Conservation (phyloP, 2,113 vertebrate species). For the Amblyornis subalaris region DNA sequence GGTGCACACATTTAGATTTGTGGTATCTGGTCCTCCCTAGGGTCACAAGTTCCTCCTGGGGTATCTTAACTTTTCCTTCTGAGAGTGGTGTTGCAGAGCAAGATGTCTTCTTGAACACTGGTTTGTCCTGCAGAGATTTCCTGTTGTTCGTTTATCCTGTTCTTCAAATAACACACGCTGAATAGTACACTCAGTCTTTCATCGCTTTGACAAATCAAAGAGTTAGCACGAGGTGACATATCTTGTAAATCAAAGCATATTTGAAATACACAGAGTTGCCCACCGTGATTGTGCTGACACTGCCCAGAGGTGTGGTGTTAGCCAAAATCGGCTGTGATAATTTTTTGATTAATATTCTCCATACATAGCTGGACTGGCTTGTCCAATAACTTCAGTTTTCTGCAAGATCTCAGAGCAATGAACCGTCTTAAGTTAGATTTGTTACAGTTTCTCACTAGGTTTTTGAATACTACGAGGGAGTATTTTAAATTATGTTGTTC, state of each 20-base stretch:
- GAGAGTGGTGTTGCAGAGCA: background rate
- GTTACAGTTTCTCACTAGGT: background rate
- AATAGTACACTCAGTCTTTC: background rate
- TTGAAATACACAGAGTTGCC: background rate
- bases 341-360: background rate
- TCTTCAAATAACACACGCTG: background rate
- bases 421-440: background rate
- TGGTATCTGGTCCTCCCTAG: background rate
- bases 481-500: background rate
- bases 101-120: background rate
- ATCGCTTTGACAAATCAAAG: background rate
- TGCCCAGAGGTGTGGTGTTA: background rate
- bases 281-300: background rate
- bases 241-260: background rate
- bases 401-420: background rate
- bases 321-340: background rate
- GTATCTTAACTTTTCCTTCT: background rate
- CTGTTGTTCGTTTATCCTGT: background rate
- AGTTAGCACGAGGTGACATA: background rate
- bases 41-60: background rate
- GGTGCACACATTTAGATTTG: background rate
- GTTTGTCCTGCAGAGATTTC: background rate
- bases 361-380: background rate
- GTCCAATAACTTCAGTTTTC: background rate
- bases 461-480: background rate